Evolutionary conservation across 2,113 vertebrate species (phyloP).

Genomic region (Peucedramus taeniatus): DNA sequence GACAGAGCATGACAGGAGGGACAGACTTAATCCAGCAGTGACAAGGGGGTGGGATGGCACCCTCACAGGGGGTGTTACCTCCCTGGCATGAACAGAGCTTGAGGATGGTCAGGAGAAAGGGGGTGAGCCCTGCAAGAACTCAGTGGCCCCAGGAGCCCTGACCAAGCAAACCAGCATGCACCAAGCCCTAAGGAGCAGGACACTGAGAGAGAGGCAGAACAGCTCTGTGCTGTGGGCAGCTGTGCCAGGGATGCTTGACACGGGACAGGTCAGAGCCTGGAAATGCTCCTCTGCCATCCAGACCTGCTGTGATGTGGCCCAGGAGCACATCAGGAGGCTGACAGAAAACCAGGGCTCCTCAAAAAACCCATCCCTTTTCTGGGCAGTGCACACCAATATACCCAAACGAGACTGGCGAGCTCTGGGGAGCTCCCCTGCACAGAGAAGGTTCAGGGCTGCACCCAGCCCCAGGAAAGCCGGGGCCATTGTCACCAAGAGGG

Average conservation of each 20-base stretch:
- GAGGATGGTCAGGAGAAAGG: not conserved
- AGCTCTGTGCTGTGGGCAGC: not conserved
- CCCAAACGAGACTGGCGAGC: fast-evolving
- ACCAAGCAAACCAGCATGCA: not conserved
- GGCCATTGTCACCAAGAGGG: fast-evolving
- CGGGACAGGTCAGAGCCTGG: not conserved
- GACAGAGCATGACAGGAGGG: not conserved
- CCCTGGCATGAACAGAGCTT: not conserved
- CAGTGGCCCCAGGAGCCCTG: not conserved
- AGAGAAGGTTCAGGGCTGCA: not conserved
- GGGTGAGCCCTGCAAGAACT: not conserved
- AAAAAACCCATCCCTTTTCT: not conserved
- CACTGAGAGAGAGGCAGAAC: not conserved
- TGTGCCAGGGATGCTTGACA: fast-evolving
- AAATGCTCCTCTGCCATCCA: not conserved
- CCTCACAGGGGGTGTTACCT: not conserved
- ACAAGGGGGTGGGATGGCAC: not conserved
- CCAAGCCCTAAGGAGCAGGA: not conserved
- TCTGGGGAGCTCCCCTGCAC: not conserved
- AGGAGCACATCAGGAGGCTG: not conserved
- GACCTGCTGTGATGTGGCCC: not conserved
- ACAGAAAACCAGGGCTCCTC: not conserved
- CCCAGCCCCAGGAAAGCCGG: fast-evolving
- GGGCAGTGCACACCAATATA: fast-evolving
- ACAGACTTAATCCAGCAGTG: not conserved